Percentiles rank a stretch among this genome's conserved stretches.
Conservation (phyloP, 2,113 vertebrate genomes). For the Mus pahari region DNA sequence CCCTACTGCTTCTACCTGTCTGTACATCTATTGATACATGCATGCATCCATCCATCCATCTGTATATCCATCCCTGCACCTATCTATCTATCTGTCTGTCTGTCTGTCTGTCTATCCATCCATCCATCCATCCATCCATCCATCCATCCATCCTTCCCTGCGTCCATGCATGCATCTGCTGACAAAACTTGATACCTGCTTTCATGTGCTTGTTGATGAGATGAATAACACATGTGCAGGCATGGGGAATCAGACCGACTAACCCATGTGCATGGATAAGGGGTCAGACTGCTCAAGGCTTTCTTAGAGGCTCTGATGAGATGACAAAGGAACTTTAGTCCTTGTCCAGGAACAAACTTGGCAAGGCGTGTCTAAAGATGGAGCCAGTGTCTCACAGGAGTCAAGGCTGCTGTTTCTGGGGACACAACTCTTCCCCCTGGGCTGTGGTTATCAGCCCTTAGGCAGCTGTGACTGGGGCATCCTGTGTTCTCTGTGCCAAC, state of each 20-base stretch:
- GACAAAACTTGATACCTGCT: not conserved
- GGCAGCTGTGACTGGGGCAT: not conserved
- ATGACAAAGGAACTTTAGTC: not conserved
- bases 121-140: not conserved
- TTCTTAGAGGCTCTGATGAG: not conserved
- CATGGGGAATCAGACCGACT: not conserved
- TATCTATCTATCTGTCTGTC: too few relatives aligned
- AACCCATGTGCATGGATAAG: not conserved
- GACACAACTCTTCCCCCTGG: not conserved
- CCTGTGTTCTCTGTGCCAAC: not conserved
- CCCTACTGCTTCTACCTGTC: not conserved
- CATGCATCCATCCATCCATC: not conserved
- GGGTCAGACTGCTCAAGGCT: not conserved
- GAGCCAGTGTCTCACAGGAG: not conserved
- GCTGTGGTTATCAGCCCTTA: not conserved
- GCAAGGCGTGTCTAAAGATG: not conserved
- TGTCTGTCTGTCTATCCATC: too few relatives aligned
- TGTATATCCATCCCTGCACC: not conserved
- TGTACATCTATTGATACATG: too few relatives aligned
- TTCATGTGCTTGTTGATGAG: not conserved
- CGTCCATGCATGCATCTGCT: not conserved
- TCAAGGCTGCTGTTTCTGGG: not conserved
- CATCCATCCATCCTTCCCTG: not conserved
- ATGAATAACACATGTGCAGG: not conserved
- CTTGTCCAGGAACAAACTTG: not conserved